Evolutionary conservation across 1,140 invertebrate genomes (phyloP).

Genomic region (Achroia grisella): DNA sequence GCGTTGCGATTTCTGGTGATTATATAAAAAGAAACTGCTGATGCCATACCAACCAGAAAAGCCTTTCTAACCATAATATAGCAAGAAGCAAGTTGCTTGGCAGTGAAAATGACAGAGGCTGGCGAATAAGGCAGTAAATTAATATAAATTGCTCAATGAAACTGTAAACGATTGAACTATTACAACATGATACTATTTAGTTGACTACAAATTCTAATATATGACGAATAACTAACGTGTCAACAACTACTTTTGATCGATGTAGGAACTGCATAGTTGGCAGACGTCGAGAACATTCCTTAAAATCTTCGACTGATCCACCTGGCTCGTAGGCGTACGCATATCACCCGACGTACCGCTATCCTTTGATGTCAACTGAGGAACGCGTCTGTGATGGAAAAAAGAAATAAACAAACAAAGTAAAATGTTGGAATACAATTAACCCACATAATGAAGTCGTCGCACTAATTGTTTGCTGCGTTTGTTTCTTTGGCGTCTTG

Average conservation of each 20-base stretch:
- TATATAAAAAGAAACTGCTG: too few relatives aligned
- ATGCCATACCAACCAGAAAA: too few relatives aligned
- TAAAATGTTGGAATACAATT: slow-evolving; percentile 22
- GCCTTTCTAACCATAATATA: too few relatives aligned
- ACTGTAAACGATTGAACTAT: too few relatives aligned
- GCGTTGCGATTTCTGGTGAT: too few relatives aligned
- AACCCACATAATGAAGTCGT: slow-evolving; percentile 20
- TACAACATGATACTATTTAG: too few relatives aligned
- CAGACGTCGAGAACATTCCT: slow-evolving; percentile 26
- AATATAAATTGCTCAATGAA: too few relatives aligned
- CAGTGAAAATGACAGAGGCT: too few relatives aligned
- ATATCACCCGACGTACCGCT: slow-evolving; percentile 17
- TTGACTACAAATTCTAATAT: not conserved
- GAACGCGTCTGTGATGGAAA: slow-evolving; percentile 13
- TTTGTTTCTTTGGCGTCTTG: not conserved
- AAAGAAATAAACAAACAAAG: slow-evolving; percentile 20
- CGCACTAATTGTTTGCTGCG: slow-evolving; percentile 14
- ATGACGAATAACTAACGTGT: slow-evolving; percentile 24
- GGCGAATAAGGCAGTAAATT: too few relatives aligned
- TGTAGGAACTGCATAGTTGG: slow-evolving; percentile 44
- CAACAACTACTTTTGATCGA: slow-evolving; percentile 33
- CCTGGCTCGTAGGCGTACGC: slow-evolving; percentile 44
- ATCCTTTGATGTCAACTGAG: slow-evolving; percentile 25
- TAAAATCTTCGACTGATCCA: slow-evolving; percentile 39
- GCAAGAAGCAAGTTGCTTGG: too few relatives aligned